Percentiles rank a stretch among this genome's conserved stretches.
These are phyloP conservation scores for Argya squamiceps DNA, from an alignment of 2,797 vertebrate genomes.

Conservation along the genomic window DNA sequence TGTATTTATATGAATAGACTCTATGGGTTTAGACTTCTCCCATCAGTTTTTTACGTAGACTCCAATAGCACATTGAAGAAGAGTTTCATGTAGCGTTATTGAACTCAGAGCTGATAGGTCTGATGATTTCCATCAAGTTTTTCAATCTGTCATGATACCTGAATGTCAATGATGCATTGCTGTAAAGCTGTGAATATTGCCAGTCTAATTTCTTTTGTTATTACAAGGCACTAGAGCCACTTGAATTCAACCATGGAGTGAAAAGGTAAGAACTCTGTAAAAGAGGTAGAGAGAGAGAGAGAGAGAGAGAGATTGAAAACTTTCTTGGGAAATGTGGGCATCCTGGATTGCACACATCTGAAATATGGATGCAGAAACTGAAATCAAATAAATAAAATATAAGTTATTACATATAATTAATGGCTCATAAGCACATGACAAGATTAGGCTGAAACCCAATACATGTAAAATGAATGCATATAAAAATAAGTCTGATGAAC, in stretches of 20 bases:
- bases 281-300: background rate
- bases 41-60: background rate
- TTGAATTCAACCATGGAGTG: background rate
- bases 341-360: background rate
- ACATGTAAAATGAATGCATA: background rate
- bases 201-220: background rate
- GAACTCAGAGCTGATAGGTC: background rate
- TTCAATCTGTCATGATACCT: background rate
- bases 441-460: background rate
- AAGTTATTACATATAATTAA: background rate
- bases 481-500: background rate
- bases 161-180: background rate
- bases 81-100: background rate
- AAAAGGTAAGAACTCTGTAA: background rate
- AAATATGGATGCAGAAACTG: background rate
- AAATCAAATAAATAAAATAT: background rate
- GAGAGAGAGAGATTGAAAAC: background rate
- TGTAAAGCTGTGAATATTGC: background rate
- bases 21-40: background rate
- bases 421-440: too few species aligned
- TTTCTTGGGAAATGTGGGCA: background rate
- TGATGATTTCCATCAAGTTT: constrained; percentile 3
- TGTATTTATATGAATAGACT: background rate
- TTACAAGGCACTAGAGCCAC: background rate
- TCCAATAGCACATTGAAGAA: background rate